These are phyloP conservation scores for Coleophora flavipennella DNA, from an alignment of 2,888 invertebrate genomes.

Conservation along the genomic window DNA sequence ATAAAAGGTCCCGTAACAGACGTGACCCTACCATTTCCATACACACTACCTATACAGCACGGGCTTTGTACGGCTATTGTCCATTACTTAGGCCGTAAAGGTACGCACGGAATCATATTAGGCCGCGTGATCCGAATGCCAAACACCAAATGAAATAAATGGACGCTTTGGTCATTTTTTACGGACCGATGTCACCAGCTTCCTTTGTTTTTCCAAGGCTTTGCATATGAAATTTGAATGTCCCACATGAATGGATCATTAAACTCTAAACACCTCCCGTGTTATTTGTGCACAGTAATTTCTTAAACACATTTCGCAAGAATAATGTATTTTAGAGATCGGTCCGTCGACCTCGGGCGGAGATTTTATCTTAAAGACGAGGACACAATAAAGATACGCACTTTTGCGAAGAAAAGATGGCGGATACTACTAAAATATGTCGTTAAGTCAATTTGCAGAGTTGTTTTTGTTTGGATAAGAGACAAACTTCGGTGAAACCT, in stretches of 20 bases:
- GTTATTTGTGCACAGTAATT: not conserved
- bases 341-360: slow-evolving; percentile 32
- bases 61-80: slow-evolving; percentile 20
- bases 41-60: no score
- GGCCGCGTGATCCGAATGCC: slow-evolving; percentile 39
- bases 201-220: not conserved
- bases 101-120: slow-evolving; percentile 26
- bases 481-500: no score
- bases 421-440: slow-evolving; percentile 17
- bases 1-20: slow-evolving; percentile 28
- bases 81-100: slow-evolving; percentile 29
- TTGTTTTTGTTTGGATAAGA: not conserved
- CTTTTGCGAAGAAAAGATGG: slow-evolving; percentile 27
- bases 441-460: slow-evolving; percentile 6
- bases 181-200: no score
- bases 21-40: slow-evolving; percentile 32
- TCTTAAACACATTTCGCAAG: slow-evolving; percentile 2
- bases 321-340: slow-evolving; percentile 23
- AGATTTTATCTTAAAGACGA: slow-evolving; percentile 38
- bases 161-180: slow-evolving; percentile 25
- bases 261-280: no score
- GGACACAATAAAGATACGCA: slow-evolving; percentile 28
- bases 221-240: not conserved
- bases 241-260: no score
- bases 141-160: slow-evolving; percentile 21